Evolutionary conservation across 2,797 vertebrate species (phyloP), one percentile per base, ranked within the genome.

Genomic region (Oreochromis grahami): DNA sequence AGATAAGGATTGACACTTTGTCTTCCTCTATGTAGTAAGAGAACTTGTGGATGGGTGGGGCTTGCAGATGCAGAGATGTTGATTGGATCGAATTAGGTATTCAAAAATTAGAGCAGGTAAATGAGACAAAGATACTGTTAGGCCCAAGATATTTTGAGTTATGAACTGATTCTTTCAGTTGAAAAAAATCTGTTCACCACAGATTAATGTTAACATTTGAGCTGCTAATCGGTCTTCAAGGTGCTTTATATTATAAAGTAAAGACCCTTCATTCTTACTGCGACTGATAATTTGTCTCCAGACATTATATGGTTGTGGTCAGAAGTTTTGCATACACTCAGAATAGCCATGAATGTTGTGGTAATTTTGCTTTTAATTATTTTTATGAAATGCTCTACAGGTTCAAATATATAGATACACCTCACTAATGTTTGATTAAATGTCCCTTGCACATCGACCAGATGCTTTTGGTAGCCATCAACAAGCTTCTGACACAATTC

Each of bases 231-330:
- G 1, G 77, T 21, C 24, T 45, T 72, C 0, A 19, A 29, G 24
- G 6, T 26, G 24, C 21, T 72, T 70, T 45, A 45, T 26, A 29
- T 72, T 72, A 2, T 48, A 48, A 29, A 17, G 14, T 17, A 70
- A 70, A 70, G 14, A 29, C 0, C 13, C 21, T 81, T 53, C 58
- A 34, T 78, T 87, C 79, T 70, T 36, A 85, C 32, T 51, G 19
- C 53, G 45, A 36, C 2, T 45, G 68, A 12, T 72, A 29, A 72
- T 29, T 72, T 15, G 41, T 11, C 41, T 72, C 41, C 41, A 48
- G 55, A 58, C 3, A n/a, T 36, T 24, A n/a, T 36, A n/a, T 5
- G 3, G 26, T 58, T 32, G 8, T 32, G 55, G 55, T 32, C 29
- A 32, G 14, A 32, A 4, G 56, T 34, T 60, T 60, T 21, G 11